Evolutionary conservation across 2,113 vertebrate genomes (phyloP).

Genomic region (Nothocercus nigrocapillus): DNA sequence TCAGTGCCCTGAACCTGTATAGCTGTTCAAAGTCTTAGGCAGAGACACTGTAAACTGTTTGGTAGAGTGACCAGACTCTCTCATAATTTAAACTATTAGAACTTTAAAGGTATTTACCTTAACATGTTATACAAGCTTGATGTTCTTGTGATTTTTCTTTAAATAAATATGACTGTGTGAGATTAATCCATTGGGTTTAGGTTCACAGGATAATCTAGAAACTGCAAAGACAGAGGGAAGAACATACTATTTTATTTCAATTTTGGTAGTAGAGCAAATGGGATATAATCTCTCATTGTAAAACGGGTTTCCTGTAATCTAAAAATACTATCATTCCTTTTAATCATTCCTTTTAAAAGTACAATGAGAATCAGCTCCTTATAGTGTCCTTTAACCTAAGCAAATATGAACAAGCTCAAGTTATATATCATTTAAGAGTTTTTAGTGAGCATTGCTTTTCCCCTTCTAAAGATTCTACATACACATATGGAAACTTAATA

Average conservation of each 20-base stretch:
- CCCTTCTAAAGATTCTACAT: background rate
- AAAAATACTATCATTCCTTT: background rate
- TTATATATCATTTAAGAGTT: background rate
- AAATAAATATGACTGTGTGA: background rate
- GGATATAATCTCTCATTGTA: background rate
- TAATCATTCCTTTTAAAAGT: too few relatives aligned
- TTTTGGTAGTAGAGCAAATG: background rate
- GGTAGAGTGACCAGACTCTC: background rate
- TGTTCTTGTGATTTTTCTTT: background rate
- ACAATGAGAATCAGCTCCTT: too few relatives aligned
- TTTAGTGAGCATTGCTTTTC: background rate
- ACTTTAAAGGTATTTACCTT: background rate
- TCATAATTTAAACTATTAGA: background rate
- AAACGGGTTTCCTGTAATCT: background rate
- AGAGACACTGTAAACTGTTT: background rate
- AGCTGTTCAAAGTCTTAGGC: background rate
- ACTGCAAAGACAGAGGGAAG: background rate
- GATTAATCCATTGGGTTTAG: background rate
- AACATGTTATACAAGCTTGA: background rate
- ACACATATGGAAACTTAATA: background rate
- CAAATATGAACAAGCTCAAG: too few relatives aligned
- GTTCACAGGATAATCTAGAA: background rate
- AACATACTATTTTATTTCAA: background rate
- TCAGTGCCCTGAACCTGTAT: background rate
- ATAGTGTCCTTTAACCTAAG: too few relatives aligned